A percentile compares a stretch with the other conserved stretches of the same genome.
Conservation (phyloP, 2,113 vertebrate species). For the Dinomys branickii region DNA sequence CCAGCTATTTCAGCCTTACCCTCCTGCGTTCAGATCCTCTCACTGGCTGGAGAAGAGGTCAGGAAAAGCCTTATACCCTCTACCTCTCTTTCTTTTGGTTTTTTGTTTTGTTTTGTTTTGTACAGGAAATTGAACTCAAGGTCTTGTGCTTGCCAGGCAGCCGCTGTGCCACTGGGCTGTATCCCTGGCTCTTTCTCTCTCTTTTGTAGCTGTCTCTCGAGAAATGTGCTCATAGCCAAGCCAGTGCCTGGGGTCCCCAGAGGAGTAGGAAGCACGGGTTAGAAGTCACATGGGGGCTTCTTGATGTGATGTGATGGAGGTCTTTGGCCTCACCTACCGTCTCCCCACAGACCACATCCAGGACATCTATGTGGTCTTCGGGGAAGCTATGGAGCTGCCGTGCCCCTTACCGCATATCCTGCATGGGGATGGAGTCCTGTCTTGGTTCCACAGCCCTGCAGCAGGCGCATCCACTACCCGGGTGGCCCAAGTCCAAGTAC, state of each 20-base stretch:
- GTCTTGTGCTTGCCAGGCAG: too few relatives aligned
- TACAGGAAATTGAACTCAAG: too few relatives aligned
- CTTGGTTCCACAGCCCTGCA: conserved; percentile 65
- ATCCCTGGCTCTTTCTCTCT: not conserved
- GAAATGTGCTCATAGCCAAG: not conserved
- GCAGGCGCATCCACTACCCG: not conserved
- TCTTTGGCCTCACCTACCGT: not conserved
- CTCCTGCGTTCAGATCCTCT: not conserved
- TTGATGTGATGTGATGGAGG: not conserved
- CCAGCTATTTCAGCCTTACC: not conserved
- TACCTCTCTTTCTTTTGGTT: not conserved
- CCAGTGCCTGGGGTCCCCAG: not conserved
- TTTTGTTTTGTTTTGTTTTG: too few relatives aligned
- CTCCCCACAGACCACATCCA: conserved; percentile 61
- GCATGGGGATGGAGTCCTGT: not conserved
- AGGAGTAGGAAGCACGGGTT: not conserved
- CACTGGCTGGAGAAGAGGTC: not conserved
- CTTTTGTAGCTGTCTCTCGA: not conserved
- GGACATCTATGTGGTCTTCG: conserved; percentile 40
- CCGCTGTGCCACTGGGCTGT: too few relatives aligned
- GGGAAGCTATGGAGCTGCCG: conserved; percentile 57
- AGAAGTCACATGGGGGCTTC: not conserved
- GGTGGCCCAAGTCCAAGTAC: conserved; percentile 49
- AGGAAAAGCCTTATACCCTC: not conserved
- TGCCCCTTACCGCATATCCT: conserved; percentile 60